phyloP scores from a whole-genome alignment of 2,797 vertebrate species.

The Tolypeutes matacus region DNA sequence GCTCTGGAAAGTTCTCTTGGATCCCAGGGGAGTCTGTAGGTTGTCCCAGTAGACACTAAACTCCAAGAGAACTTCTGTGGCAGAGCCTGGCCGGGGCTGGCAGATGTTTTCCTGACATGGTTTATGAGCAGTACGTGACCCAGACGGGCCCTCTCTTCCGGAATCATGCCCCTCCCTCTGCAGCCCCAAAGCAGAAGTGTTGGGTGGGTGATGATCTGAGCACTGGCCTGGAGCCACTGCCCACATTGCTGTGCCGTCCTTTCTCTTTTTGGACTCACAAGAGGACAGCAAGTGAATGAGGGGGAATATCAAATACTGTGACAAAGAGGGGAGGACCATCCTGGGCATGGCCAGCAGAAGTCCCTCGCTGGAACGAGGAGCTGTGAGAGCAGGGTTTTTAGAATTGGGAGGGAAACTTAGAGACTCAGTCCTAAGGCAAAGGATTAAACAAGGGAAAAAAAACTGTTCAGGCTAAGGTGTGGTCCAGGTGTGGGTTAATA shows the following conservation, averaged over 20 bases:
- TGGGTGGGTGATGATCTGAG: neutral
- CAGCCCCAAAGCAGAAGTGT: constrained; percentile 54
- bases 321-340: neutral
- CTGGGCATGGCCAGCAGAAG: neutral
- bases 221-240: neutral
- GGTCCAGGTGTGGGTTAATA: neutral
- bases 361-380: neutral
- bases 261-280: constrained; percentile 47
- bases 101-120: neutral
- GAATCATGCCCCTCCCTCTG: neutral
- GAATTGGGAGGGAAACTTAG: neutral
- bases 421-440: neutral
- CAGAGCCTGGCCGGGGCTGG: neutral
- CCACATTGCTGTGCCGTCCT: neutral
- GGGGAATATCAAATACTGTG: constrained; percentile 36
- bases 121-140: neutral
- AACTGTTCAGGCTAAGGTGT: neutral
- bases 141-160: neutral
- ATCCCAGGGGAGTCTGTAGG: neutral
- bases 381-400: constrained; percentile 5
- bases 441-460: neutral
- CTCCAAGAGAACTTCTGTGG: neutral
- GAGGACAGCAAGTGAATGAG: neutral
- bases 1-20: neutral
- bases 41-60: neutral